Base-by-base conservation (phyloP, 2,113 vertebrate species). In the Glaucidium brasilianum region DNA sequence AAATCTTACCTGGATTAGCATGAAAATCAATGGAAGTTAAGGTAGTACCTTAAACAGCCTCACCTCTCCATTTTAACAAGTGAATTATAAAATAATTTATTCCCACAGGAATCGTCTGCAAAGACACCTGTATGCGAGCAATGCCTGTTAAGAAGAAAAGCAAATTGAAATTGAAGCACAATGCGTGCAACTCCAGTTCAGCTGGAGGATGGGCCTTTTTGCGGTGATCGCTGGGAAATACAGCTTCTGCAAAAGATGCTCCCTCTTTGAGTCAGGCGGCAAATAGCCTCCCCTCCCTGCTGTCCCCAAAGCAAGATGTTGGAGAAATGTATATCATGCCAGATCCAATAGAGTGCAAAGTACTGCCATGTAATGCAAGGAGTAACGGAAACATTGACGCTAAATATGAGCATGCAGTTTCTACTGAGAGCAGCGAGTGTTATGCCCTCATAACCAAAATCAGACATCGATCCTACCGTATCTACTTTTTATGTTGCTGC, bases 1-100 rank as follows among this genome's bases (percentile, higher is more conserved):
- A 95, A 93, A 84, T 67, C 49, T 67, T 73, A 78, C 15, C 74
- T 85, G 50, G 12, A 41, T 92, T 85, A 79, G 59, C 34, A 78
- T 29, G 50, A 88, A 29, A 95, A 79, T 76, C 58, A n/a, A 7
- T 69, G 55, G 49, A 58, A 79, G 79, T 92, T 88, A 85, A 90
- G 81, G 72, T 49, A 64, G 29, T 58, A 59, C 15, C 49, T 64
- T 91, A 75, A 91, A 85, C 29, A 68, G 60, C 79, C 45, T 81
- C 60, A 45, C 30, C 13, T 90, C 34, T 85, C 23, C 26, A 30
- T 81, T 83, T 87, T 89, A 71, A 56, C 23, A 60, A 68, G 39
- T 32, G 47, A 69, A 72, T 79, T 74, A 68, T 35, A 52, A 87
- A 68, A 32, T 43, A 32, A 69, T 81, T 79, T 69, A 21, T 72